phyloP scores from a whole-genome alignment of 2,888 invertebrate genomes.

The Tetheella fluctuosa region DNA sequence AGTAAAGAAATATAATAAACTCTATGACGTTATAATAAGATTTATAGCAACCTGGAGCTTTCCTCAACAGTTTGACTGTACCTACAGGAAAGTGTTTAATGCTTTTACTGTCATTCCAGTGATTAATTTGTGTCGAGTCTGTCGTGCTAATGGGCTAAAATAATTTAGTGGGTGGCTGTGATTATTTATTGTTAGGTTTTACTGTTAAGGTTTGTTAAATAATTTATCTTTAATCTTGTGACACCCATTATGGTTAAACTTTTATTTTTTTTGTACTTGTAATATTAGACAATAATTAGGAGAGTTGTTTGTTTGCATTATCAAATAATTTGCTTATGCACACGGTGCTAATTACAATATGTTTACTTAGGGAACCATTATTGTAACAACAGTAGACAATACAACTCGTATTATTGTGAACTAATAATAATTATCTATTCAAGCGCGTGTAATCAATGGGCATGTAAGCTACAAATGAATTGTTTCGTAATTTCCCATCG shows the following conservation, averaged over 20 bases:
- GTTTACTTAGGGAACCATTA: conserved; percentile 51
- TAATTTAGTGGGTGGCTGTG: conserved; percentile 77
- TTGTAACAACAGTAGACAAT: conserved; percentile 28
- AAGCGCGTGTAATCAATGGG: conserved; percentile 7
- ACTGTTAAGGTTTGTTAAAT: conserved; percentile 54
- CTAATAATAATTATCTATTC: conserved; percentile 10
- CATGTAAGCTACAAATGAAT: background rate
- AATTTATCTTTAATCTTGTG: conserved; percentile 58
- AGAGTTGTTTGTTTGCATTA: conserved; percentile 10
- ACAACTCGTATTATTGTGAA: conserved; percentile 25
- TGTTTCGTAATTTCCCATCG: conserved; percentile 13
- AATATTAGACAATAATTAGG: conserved; percentile 12
- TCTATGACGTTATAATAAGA: conserved; percentile 28
- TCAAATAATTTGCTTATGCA: conserved; percentile 57
- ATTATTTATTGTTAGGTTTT: conserved; percentile 71
- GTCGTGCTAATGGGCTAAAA: conserved; percentile 80
- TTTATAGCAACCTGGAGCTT: conserved; percentile 33
- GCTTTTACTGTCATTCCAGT: conserved; percentile 77
- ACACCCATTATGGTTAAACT: conserved; percentile 23
- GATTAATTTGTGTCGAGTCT: conserved; percentile 79
- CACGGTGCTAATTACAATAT: conserved; percentile 56
- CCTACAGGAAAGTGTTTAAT: conserved; percentile 78
- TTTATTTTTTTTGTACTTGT: background rate
- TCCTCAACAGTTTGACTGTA: conserved; percentile 42
- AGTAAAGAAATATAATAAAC: conserved; percentile 17